Evolutionary conservation across 2,113 vertebrate genomes (phyloP).

Genomic region (Catagonus wagneri): DNA sequence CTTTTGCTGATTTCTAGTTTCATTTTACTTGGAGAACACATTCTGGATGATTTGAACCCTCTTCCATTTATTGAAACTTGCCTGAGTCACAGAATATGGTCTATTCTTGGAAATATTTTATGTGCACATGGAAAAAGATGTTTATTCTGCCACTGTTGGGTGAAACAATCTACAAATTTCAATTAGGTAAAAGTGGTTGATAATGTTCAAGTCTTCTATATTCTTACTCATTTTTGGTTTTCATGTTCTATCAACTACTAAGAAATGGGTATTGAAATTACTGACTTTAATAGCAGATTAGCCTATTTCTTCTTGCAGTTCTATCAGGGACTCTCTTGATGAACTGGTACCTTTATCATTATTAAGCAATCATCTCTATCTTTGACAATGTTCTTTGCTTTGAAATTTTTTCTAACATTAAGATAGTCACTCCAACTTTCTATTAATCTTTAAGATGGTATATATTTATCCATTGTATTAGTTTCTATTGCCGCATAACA

Average conservation of each 20-base stretch:
- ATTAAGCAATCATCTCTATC: background rate
- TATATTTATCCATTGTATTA: background rate
- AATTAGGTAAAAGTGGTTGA: background rate
- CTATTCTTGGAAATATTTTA: background rate
- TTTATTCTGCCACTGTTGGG: background rate
- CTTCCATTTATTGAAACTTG: constrained; percentile 18
- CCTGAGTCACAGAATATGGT: background rate
- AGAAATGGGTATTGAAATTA: background rate
- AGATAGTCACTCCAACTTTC: background rate
- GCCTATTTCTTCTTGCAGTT: background rate
- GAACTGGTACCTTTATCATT: background rate
- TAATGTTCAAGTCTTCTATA: background rate
- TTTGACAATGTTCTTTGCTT: background rate
- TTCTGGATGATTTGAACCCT: background rate
- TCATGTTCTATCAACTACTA: background rate
- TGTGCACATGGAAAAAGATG: background rate
- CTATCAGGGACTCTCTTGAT: background rate
- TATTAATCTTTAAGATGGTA: background rate
- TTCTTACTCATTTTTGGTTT: background rate
- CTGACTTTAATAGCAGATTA: background rate
- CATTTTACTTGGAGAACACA: background rate
- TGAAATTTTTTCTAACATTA: constrained; percentile 30
- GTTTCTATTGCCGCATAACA: background rate
- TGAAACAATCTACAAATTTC: background rate
- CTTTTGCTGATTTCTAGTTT: background rate